Evolutionary conservation across 2,797 vertebrate genomes (phyloP), one percentile per base, ranked within the genome.

Genomic region (Sphenodon punctatus): DNA sequence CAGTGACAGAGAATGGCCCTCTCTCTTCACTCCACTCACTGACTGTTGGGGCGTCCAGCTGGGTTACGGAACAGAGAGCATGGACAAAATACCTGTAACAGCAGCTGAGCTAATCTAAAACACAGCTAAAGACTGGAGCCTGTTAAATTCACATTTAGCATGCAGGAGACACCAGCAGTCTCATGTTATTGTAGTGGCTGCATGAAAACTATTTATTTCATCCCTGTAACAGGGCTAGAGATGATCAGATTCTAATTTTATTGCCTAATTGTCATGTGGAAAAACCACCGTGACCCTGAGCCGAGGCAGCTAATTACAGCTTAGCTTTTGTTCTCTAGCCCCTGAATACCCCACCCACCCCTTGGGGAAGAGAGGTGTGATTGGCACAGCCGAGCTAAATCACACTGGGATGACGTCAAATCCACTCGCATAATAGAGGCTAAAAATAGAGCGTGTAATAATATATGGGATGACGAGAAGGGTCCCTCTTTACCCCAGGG

Each of bases 341-440:
- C 79, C 83, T 80, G 42, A 8, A 60, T 10, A 58, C 19, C 70
- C 80, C 78, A 51, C 6, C 34, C 84, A 49, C 55, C 77, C 76
- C 80, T 79, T 68, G 2, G 1, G 78, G 81, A 82, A 85, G 5
- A 82, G 71, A 32, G 11, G 75, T 71, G 77, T 71, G 92, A 82
- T 14, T 89, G 90, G 87, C 67, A 10, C 68, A 72, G 61, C 85
- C 53, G 55, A 63, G 91, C 81, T 59, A 42, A 87, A 70, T 78
- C 88, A 76, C 32, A n/a, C 88, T 3, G 12, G 12, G 38, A 72
- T 89, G 91, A 93, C 91, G 85, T 94, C 93, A 95, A 92, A 84
- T 46, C 67, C 84, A 71, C 71, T 88, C 46, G 10, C 67, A 80
- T 76, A 90, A 90, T 32, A 61, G 87, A 2, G 51, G 86, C 93